Base-by-base conservation (phyloP, 1,140 invertebrate genomes). In the Lepidurus couesii region DNA sequence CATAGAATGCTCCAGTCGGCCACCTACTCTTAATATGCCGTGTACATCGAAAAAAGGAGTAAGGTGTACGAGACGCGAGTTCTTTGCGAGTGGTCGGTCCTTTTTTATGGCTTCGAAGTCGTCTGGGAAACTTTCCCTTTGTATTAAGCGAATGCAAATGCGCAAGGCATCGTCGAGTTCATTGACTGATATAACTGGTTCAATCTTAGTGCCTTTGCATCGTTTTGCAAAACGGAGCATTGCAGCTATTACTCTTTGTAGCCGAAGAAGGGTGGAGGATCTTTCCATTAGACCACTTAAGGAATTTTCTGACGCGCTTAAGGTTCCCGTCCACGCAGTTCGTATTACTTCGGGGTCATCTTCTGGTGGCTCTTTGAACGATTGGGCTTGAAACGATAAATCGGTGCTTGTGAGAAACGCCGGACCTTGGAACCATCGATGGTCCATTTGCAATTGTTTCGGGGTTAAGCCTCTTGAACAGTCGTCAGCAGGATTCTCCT, bases 401-500 rank as follows among this genome's bases (percentile, higher is more conserved):
- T 44, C 43, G 9, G 24, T 0, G 75, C 2, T 16, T 16, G 11
- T 10, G 24, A 77, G 24, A 43, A 77, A 77, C 13, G 24, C n/a
- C 47, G 75, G 75, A 9, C 75, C 75, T 42, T 77, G 43, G 24
- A 13, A 47, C 75, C 75, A 77, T n/a, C 13, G 13, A 44, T 77
- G 24, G 24, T 26, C 21, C 10, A 2, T 44, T 13, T 42, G 24
- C 11, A 77, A 16, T 24, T 44, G 13, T 10, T 13, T 24, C 1
- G 75, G 9, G 13, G 9, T 44, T 10, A 34, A 8, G 1, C 81
- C 79, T 75, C 80, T 42, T 34, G 45, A 47, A 11, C 77, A 6
- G 6, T 80, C 13, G 75, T 81, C 79, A 26, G 79, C 81, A 10
- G 79, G 81, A 44, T 81, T 81, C 5, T 80, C 45, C 24, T 45